These are phyloP conservation scores for Buceros bicornis DNA, from an alignment of 2,797 vertebrate genomes.

Conservation along the genomic window DNA sequence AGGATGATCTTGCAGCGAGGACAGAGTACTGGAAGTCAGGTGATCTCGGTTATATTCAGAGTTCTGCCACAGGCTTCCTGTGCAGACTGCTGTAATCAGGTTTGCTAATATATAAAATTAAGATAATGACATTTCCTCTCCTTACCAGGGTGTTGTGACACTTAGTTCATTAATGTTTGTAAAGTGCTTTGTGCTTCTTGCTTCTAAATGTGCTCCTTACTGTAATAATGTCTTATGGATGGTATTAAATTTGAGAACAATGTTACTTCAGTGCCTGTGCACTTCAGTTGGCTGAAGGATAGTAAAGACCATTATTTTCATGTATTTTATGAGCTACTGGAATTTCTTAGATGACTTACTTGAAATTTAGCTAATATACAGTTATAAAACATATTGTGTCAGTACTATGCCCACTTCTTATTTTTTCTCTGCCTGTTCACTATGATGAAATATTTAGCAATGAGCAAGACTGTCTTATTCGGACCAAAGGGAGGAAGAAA, in stretches of 20 bases:
- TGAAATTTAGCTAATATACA: slow-evolving; percentile 44
- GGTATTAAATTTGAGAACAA: slow-evolving; percentile 55
- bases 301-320: slow-evolving; percentile 39
- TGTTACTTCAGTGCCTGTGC: not conserved
- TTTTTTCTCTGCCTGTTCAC: not conserved
- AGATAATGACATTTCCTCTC: slow-evolving; percentile 57
- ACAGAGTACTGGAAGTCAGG: slow-evolving; percentile 66
- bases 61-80: slow-evolving; percentile 65
- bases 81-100: slow-evolving; percentile 55
- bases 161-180: slow-evolving; percentile 70
- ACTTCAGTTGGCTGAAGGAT: slow-evolving; percentile 11
- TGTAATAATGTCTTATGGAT: slow-evolving; percentile 30
- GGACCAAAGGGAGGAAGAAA: not conserved
- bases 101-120: slow-evolving; percentile 56
- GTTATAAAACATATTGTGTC: not conserved
- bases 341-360: slow-evolving; percentile 55
- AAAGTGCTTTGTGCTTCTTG: slow-evolving; percentile 49
- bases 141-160: slow-evolving; percentile 57
- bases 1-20: not conserved
- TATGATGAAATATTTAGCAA: slow-evolving; percentile 53
- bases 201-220: slow-evolving; percentile 43
- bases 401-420: not conserved
- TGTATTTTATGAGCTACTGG: slow-evolving; percentile 63
- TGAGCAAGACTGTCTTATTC: not conserved
- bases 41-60: slow-evolving; percentile 51